Base-by-base conservation (phyloP, 2,113 vertebrate species). In the Lathamus discolor region DNA sequence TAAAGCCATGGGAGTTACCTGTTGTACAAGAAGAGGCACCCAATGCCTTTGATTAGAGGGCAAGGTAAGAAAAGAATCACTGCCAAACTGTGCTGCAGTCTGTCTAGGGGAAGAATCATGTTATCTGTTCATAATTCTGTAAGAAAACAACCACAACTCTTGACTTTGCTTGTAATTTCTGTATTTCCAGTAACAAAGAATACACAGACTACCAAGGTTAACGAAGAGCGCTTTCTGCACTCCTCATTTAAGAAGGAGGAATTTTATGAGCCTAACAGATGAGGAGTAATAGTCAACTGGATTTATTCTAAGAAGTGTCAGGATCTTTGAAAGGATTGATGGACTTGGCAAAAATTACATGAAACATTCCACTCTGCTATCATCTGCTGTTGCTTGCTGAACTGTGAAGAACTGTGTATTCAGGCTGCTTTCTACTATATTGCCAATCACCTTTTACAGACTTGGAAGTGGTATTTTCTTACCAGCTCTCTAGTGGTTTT, bases 401-500 rank as follows among this genome's bases (percentile, higher is more conserved):
- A 75, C 97, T 96, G 97, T 97, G 97, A 97, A 97, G 94, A 97
- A 78, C 93, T 92, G 75, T 97, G 96, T 95, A 39, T 89, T 91
- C 69, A 81, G 92, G 92, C 88, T 96, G 96, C 97, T 97, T 97
- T 96, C 91, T 94, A 49, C 74, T 92, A 52, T 92, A 83, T 93
- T 86, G 95, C 96, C 90, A 97, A 93, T 98, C 96, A 96, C 63
- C 44, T 83, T 93, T 97, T 93, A 88, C 83, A 86, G 84, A 97
- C 66, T 94, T 87, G n/a, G 66, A 97, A 97, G 88, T 97, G 72
- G 25, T 98, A 92, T 97, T 98, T 97, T 98, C 95, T 92, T 97
- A 89, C 69, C 73, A 83, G 87, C 76, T 92, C 76, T 93, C 57
- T 82, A 69, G 90, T 92, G 39, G 67, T 97, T 97, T 96, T 33